Conservation (phyloP, 2,113 vertebrate species). For the Petaurus breviceps region DNA sequence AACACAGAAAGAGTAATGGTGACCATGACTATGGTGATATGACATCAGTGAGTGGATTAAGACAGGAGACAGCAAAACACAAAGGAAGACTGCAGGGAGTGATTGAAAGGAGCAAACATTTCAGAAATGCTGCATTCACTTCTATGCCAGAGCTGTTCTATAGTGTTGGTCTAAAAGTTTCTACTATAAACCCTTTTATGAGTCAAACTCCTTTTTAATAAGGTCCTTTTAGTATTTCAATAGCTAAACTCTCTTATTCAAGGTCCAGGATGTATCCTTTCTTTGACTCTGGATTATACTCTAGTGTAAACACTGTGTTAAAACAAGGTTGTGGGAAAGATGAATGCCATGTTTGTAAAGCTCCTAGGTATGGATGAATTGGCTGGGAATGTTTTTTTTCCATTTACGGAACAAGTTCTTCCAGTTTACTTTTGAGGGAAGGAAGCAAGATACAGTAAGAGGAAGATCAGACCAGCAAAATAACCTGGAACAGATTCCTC, state of each 20-base stretch:
- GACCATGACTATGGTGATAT: neutral
- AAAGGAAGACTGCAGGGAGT: neutral
- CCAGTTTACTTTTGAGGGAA: constrained; percentile 27
- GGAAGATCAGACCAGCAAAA: neutral
- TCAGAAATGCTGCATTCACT: neutral
- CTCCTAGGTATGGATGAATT: neutral
- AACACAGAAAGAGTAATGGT: neutral
- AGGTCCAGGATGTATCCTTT: neutral
- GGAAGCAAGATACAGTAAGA: neutral
- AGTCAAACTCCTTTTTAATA: neutral
- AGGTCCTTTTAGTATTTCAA: neutral
- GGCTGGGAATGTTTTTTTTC: neutral
- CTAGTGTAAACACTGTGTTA: neutral
- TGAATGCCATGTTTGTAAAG: neutral
- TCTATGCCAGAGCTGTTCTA: neutral
- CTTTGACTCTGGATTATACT: neutral
- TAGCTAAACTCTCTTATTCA: neutral
- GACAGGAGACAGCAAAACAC: neutral
- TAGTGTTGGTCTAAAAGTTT: neutral
- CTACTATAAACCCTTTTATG: neutral
- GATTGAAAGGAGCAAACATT: neutral
- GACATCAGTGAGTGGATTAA: neutral
- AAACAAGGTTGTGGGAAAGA: neutral
- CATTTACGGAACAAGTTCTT: constrained; percentile 7
- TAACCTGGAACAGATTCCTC: neutral